Evolutionary conservation across 2,888 invertebrate genomes (phyloP).

Genomic region (Pherbina coryleti): DNA sequence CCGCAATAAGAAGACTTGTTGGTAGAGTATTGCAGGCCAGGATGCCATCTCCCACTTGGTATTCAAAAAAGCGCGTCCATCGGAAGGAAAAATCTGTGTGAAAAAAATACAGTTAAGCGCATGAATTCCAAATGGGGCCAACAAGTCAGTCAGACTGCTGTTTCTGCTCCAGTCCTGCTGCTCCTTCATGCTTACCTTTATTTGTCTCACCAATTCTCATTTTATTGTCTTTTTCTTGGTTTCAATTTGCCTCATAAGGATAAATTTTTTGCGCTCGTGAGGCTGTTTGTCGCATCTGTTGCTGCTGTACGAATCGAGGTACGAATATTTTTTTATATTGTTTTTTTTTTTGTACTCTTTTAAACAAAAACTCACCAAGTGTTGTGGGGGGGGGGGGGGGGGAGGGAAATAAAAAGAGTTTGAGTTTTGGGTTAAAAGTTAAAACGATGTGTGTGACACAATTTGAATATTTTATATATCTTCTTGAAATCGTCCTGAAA

Average conservation of each 20-base stretch:
- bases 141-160: neutral
- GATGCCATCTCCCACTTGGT: neutral
- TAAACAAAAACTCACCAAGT: neutral
- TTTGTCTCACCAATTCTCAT: constrained; percentile 14
- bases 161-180: neutral
- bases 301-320: constrained; percentile 45
- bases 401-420: neutral
- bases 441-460: constrained; percentile 59
- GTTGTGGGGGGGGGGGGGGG: neutral
- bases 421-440: neutral
- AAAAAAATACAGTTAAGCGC: neutral
- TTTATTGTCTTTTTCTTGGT: constrained; percentile 22
- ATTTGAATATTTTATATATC: constrained; percentile 59
- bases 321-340: neutral
- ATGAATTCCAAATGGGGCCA: constrained; percentile 32
- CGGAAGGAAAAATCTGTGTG: neutral
- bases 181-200: constrained; percentile 1
- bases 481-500: too few species aligned
- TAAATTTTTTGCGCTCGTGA: constrained; percentile 50
- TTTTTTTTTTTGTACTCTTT: neutral
- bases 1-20: neutral
- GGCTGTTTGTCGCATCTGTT: constrained; percentile 63
- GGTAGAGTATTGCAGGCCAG: neutral
- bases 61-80: constrained; percentile 9
- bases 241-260: neutral